phyloP scores from a whole-genome alignment of 2,888 invertebrate species.

The Caenorhabditis wallacei region DNA sequence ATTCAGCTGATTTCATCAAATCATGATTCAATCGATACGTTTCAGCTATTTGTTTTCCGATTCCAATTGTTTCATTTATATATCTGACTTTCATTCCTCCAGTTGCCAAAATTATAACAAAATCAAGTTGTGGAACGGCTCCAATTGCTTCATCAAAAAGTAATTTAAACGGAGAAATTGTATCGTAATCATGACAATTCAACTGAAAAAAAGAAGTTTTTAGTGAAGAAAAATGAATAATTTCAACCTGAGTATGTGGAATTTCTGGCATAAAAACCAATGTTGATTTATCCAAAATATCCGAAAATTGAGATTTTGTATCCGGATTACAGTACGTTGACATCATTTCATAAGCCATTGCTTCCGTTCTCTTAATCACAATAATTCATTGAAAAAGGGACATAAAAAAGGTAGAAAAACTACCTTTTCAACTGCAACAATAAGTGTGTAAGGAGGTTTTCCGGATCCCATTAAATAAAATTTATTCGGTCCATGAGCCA shows the following conservation, averaged over 20 bases:
- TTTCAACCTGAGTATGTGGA: constrained; percentile 78
- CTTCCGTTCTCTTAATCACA: constrained; percentile 78
- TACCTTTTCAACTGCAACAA: constrained; percentile 80
- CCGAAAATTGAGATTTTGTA: constrained; percentile 38
- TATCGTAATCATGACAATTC: constrained; percentile 82
- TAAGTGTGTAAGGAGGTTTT: constrained; percentile 78
- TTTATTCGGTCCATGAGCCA: constrained; percentile 46
- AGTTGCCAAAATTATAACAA: constrained; percentile 76
- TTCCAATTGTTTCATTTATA: constrained; percentile 69
- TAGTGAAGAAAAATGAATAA: background rate
- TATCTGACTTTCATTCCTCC: constrained; percentile 78
- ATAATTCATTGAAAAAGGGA: too few species aligned
- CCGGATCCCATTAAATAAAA: constrained; percentile 73
- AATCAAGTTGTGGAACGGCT: constrained; percentile 77
- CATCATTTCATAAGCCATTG: constrained; percentile 79
- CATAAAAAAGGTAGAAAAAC: too few species aligned
- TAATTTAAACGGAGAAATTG: constrained; percentile 79
- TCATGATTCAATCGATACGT: constrained; percentile 62
- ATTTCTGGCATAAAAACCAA: constrained; percentile 80
- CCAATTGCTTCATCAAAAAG: constrained; percentile 72
- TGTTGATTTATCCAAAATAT: constrained; percentile 71
- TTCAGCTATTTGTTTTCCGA: constrained; percentile 62
- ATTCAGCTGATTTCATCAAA: constrained; percentile 60
- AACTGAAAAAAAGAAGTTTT: constrained; percentile 51
- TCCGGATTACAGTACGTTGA: constrained; percentile 67